Conservation (phyloP, 2,888 invertebrate genomes). For the Quadroppia sp. region DNA sequence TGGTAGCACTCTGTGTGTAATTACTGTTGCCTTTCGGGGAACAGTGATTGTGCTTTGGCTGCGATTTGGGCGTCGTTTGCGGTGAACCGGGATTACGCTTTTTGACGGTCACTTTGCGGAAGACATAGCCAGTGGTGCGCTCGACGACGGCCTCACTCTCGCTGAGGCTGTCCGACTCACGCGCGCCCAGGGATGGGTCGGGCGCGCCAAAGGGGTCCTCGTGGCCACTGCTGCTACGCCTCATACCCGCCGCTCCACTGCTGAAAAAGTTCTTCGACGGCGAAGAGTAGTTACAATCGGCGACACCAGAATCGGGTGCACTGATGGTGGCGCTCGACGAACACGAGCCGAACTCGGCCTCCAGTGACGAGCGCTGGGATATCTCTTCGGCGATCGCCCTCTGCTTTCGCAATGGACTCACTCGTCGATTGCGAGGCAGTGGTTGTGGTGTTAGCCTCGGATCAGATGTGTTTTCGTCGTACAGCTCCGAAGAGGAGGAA, state of each 20-base stretch:
- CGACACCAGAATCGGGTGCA: slow-evolving; percentile 20
- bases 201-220: not conserved
- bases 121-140: slow-evolving; percentile 62
- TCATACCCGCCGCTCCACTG: not conserved
- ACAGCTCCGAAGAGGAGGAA: slow-evolving; percentile 45
- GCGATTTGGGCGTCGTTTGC: slow-evolving; percentile 1
- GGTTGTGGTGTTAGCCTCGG: slow-evolving; percentile 30
- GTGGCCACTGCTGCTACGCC: not conserved
- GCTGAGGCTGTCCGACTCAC: slow-evolving; percentile 33
- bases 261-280: slow-evolving; percentile 24
- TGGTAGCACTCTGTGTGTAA: not conserved
- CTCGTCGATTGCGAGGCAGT: slow-evolving; percentile 41
- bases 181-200: not conserved
- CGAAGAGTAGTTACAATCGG: slow-evolving; percentile 23
- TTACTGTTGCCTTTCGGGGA: not conserved
- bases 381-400: slow-evolving; percentile 44
- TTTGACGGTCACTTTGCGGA: slow-evolving; percentile 63
- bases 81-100: slow-evolving; percentile 53
- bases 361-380: slow-evolving; percentile 21
- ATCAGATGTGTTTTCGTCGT: slow-evolving; percentile 39
- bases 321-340: not conserved
- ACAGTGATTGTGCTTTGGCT: not conserved
- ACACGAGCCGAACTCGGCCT: slow-evolving; percentile 26
- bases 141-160: slow-evolving; percentile 53
- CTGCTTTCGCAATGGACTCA: slow-evolving; percentile 46